Conservation (phyloP, 2,888 invertebrate species). For the Neoascia interrupta region DNA sequence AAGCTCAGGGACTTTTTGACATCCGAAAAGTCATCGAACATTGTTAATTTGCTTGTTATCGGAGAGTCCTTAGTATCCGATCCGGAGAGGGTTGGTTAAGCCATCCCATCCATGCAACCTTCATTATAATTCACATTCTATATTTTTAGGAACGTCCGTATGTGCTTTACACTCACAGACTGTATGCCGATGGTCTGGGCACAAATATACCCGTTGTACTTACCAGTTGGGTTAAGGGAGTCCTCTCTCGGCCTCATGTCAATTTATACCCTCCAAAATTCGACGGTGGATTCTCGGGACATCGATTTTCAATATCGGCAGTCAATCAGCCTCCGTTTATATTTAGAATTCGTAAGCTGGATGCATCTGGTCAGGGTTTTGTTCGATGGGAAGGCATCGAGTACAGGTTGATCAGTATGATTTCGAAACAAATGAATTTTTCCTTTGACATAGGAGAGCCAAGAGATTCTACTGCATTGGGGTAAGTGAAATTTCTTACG, state of each 20-base stretch:
- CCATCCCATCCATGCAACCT: not conserved
- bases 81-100: conserved; percentile 78
- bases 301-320: conserved; percentile 86
- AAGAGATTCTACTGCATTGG: conserved; percentile 73
- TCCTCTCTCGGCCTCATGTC: conserved; percentile 83
- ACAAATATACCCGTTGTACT: conserved; percentile 85
- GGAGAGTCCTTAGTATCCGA: conserved; percentile 84
- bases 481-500: conserved; percentile 16
- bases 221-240: conserved; percentile 86
- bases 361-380: conserved; percentile 73
- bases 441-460: conserved; percentile 86
- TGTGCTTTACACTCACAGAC: conserved; percentile 87
- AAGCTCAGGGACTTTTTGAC: conserved; percentile 86
- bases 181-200: conserved; percentile 87
- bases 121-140: not conserved
- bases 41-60: conserved; percentile 86
- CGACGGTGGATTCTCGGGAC: conserved; percentile 85
- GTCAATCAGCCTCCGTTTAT: conserved; percentile 88
- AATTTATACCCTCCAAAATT: conserved; percentile 87
- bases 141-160: conserved; percentile 84
- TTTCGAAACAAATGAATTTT: conserved; percentile 86
- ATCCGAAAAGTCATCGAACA: conserved; percentile 83
- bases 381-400: conserved; percentile 86
- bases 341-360: conserved; percentile 80
- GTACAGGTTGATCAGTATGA: conserved; percentile 83